Evolutionary conservation across 2,113 vertebrate genomes (phyloP), one percentile per base, ranked within the genome.

Genomic region (Microcebus lehilahytsara): DNA sequence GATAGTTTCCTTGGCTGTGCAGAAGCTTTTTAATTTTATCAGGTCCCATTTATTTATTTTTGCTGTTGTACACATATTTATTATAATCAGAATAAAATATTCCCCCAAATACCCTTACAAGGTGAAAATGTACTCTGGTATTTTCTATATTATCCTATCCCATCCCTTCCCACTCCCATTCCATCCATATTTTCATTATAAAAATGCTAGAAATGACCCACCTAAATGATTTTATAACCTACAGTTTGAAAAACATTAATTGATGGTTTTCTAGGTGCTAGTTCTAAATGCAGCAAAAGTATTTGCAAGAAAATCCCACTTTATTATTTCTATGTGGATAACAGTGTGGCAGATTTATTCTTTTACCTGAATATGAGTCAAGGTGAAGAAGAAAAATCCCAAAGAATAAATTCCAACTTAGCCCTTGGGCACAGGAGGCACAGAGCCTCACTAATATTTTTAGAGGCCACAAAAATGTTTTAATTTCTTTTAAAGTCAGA

Each of bases 401-500:
- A 16, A 27, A 72, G 30, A 67, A 32, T 62, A 40, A 74, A 49
- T 19, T 10, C 32, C 22, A 51, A 34, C 37, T 66, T 71, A 51
- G 23, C 11, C 10, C 19, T 58, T 4, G 1, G 14, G 20, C 6
- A 10, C 12, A 32, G 12, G 19, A 62, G 46, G 32, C 17, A 12
- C 40, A 84, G 32, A 62, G 53, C 14, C 27, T n/a, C 11, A 34
- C 9, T 49, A 5, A 22, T 71, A 80, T 13, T 13, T 90, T 69
- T 56, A 64, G 37, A 95, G 25, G 32, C 17, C 51, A 86, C 3
- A 37, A 60, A 84, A 80, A 49, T 23, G 16, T 74, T 91, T 77
- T 77, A 46, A 95, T 62, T 89, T 95, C 34, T 81, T 89, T 86
- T 32, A 89, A 92, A 67, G 30, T 69, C 83, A 74, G 42, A 87